Base-by-base conservation (phyloP, 2,888 invertebrate genomes). In the Drosophila prolongata region DNA sequence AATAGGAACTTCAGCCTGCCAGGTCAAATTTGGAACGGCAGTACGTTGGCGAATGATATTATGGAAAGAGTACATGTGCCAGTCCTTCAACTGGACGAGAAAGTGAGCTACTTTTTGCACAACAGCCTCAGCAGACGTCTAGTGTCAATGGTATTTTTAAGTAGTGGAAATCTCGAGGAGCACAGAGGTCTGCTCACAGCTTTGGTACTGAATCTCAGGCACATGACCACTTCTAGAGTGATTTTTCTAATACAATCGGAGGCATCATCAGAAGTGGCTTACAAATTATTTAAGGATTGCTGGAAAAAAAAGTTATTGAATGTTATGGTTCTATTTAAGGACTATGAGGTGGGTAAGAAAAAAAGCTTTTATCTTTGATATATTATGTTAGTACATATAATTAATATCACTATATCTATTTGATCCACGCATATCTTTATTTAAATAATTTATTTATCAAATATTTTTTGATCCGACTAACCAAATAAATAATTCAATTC, bases 281-380 rank as follows among this genome's bases (percentile, higher is more conserved):
- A 65, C 10, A 38, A 77, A 13, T 62, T 89, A 3, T 90, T 91
- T 42, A n/a, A 30, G 0, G 62, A 65, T 16, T 90, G 90, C 69
- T 86, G 90, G 87, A 52, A 44, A 40, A 58, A 75, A 44, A 83
- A 78, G 30, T 52, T 91, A 27, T 67, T 90, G 6, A 90, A 91
- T 79, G 89, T 85, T 1, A 49, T 81, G 4, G 89, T 81, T 0
- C 4, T 91, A 1, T 78, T 89, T 49, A 65, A 57, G 0, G 75
- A 89, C 52, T 90, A 75, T 38, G 57, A 82, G 79, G 90, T 89
- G 24, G 19, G 44, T 44, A 2, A 13, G 13, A 13, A 44, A 24
- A 0, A 24, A 3, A 2, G 3, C 0, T 1, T 6, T 13, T 6
- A 1, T 14, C 13, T 6, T 40, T 14, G 1, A n/a, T n/a, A 5